A percentile compares a stretch with the other conserved stretches of the same genome.
Evolutionary conservation across 2,888 invertebrate species (phyloP).

Genomic region (Lithophane leautieri): DNA sequence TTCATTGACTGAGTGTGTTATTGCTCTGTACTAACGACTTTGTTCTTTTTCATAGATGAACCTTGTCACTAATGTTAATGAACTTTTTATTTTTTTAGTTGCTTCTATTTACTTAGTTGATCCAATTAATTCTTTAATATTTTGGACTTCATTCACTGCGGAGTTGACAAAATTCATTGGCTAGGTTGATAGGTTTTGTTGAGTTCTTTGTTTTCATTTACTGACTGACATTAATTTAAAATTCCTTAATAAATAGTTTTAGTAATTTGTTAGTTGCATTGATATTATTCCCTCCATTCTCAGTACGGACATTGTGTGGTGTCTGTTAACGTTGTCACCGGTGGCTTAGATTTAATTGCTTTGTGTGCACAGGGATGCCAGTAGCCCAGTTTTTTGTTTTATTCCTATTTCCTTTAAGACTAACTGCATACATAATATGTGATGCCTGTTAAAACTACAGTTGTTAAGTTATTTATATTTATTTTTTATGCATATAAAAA

Average conservation of each 20-base stretch:
- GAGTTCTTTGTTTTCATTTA: background rate
- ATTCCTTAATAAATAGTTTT: background rate
- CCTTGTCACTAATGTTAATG: background rate
- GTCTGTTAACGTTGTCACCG: background rate
- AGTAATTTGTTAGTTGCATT: background rate
- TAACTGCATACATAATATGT: background rate
- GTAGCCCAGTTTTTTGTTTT: too few relatives aligned
- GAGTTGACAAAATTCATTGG: background rate
- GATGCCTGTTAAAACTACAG: background rate
- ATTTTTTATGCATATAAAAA: too few relatives aligned
- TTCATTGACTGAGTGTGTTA: background rate
- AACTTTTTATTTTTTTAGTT: background rate
- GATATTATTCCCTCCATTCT: background rate
- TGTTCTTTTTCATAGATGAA: background rate
- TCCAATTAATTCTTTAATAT: background rate
- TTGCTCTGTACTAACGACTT: background rate
- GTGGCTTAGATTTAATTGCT: background rate
- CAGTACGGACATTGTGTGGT: background rate
- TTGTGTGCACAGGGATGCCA: background rate
- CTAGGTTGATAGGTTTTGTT: background rate
- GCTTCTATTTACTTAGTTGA: background rate
- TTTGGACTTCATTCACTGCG: background rate
- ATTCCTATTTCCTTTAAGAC: background rate
- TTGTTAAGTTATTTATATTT: too few relatives aligned
- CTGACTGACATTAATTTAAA: background rate